Base-by-base conservation (phyloP, 2,797 vertebrate species). In the Hydrophis major region DNA sequence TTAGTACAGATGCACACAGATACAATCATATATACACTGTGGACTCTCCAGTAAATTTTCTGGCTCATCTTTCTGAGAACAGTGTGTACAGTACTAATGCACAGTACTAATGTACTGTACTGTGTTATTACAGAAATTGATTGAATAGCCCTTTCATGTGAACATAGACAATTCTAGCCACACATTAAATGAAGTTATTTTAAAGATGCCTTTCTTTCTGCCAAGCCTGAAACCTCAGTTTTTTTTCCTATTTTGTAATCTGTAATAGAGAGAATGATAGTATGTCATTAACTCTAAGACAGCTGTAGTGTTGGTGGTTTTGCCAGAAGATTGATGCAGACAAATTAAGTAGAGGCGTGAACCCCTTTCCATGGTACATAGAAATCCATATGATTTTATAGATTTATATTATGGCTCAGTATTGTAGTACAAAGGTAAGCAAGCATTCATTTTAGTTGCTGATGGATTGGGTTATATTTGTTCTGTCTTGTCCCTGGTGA, bases 201-300 rank as follows among this genome's bases (percentile, higher is more conserved):
- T 92, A 37, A 69, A 87, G 53, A 74, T 55, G 14, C 11, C 0
- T 0, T 88, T 20, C 66, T 66, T 2, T 37, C 90, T 89, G 87
- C 87, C 0, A 0, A 8, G 16, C n/a, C 91, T 25, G 53, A 91
- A 10, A 16, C 53, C 0, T 0, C n/a, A 78, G 47, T 0, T 74
- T 0, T 53, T 53, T 37, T 50, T 94, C 42, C 32, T 0, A 0
- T 78, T 0, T 0, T 87, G 57, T 0, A 0, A 25, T 22, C 61
- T 63, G 59, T 16, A 78, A 59, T 69, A 83, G 12, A 89, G 86
- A 27, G 63, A 57, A 86, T 13, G 42, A 50, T 78, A 55, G 47
- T 20, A 55, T 53, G 47, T 22, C 74, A 37, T 56, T 83, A 88
- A 83, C 37, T 60, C 56, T 60, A 47, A 89, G n/a, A 78, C 47